phyloP scores from a whole-genome alignment of 92 coral and sea anemone species.

The Porites lobata region DNA sequence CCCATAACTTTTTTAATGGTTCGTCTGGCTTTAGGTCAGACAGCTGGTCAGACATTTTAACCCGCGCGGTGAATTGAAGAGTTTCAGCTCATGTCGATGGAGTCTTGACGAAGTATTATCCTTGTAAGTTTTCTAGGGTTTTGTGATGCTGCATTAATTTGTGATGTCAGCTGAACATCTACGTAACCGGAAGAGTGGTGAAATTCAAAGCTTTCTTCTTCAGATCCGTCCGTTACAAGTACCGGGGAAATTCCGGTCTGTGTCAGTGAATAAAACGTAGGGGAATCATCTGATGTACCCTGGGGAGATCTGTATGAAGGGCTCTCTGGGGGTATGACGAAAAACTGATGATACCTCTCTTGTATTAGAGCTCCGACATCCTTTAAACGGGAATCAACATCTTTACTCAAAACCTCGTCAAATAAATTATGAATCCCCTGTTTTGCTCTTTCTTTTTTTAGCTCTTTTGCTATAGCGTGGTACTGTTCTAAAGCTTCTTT shows the following conservation, averaged over 20 bases:
- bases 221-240: background rate
- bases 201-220: background rate
- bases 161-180: background rate
- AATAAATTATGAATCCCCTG: conserved; percentile 17
- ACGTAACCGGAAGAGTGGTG: background rate
- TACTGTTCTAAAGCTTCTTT: conserved; percentile 55
- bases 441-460: conserved; percentile 47
- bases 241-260: background rate
- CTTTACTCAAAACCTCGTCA: background rate
- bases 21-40: no score
- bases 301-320: conserved; percentile 4
- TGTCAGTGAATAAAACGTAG: background rate
- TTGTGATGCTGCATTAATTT: background rate
- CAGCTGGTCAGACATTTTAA: no score
- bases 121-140: background rate
- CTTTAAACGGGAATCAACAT: conserved; percentile 6
- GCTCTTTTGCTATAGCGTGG: conserved; percentile 47
- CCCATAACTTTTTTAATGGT: no score
- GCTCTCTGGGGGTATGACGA: conserved; percentile 25
- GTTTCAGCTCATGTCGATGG: background rate
- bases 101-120: background rate
- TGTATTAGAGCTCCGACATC: background rate
- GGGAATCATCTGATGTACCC: background rate
- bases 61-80: background rate
- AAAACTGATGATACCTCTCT: background rate